phyloP scores from a whole-genome alignment of 2,888 invertebrate genomes.

The Synanthedon tipuliformis region DNA sequence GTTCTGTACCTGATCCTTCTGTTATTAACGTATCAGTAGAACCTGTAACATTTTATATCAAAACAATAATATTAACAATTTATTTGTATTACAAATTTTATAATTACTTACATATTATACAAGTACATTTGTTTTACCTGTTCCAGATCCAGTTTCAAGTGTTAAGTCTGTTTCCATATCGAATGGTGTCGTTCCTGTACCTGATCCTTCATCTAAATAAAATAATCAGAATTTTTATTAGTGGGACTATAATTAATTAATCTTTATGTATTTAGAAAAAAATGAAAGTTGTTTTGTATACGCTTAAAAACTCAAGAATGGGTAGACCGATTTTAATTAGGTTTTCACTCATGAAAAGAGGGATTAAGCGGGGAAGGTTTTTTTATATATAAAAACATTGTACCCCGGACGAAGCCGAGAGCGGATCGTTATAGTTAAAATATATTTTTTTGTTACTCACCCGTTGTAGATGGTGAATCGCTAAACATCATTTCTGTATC shows the following conservation, averaged over 20 bases:
- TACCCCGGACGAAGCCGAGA: too few relatives aligned
- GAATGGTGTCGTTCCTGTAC: conserved; percentile 8
- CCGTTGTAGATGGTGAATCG: conserved; percentile 15
- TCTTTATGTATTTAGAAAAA: too few relatives aligned
- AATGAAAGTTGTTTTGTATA: too few relatives aligned
- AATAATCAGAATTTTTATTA: not conserved
- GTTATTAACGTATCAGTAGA: conserved; percentile 6
- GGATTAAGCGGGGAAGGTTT: too few relatives aligned
- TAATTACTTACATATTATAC: not conserved
- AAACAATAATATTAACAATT: too few relatives aligned
- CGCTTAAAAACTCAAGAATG: too few relatives aligned
- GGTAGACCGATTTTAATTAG: too few relatives aligned
- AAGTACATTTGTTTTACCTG: conserved; percentile 11
- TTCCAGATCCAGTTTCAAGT: conserved; percentile 19
- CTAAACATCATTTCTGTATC: conserved; percentile 24
- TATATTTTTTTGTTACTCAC: conserved; percentile 7
- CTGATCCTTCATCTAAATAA: conserved; percentile 5
- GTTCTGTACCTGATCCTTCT: conserved; percentile 4
- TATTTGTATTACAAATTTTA: not conserved
- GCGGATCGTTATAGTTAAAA: not conserved
- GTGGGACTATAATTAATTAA: too few relatives aligned
- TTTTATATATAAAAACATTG: too few relatives aligned
- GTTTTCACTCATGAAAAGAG: too few relatives aligned
- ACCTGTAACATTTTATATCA: not conserved
- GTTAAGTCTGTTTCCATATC: conserved; percentile 18